Conservation (phyloP, 2,888 invertebrate species). For the Agrilus cyanescens region DNA sequence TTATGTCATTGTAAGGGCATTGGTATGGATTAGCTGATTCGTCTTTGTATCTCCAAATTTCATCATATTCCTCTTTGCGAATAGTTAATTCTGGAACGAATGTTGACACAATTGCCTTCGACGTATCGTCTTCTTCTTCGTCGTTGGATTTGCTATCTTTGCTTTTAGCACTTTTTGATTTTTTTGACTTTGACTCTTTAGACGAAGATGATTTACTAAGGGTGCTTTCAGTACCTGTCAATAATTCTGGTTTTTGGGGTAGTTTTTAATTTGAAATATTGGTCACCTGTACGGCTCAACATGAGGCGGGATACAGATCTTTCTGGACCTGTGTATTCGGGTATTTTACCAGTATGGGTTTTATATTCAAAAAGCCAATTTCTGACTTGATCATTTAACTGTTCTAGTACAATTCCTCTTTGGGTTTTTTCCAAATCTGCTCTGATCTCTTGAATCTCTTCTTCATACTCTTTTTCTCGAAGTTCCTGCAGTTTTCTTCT, state of each 20-base stretch:
- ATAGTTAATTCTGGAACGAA: constrained; percentile 61
- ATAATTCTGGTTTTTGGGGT: not conserved
- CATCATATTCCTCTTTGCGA: constrained; percentile 66
- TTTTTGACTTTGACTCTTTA: constrained; percentile 68
- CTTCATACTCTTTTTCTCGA: constrained; percentile 56
- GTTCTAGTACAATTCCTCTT: constrained; percentile 68
- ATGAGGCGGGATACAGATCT: constrained; percentile 79
- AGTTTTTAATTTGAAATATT: not conserved
- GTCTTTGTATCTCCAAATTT: constrained; percentile 72
- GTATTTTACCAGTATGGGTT: constrained; percentile 72
- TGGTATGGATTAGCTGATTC: constrained; percentile 65
- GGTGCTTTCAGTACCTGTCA: constrained; percentile 62
- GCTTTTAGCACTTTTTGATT: constrained; percentile 50
- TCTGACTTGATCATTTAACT: constrained; percentile 75
- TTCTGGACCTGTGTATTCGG: constrained; percentile 85
- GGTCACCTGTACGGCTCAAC: constrained; percentile 61
- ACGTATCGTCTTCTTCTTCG: constrained; percentile 52
- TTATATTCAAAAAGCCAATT: constrained; percentile 78
- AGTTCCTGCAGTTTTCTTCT: constrained; percentile 56
- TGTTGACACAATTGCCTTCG: constrained; percentile 56
- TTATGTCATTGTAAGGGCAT: constrained; percentile 67
- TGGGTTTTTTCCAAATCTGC: constrained; percentile 58
- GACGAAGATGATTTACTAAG: constrained; percentile 69
- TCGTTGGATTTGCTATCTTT: constrained; percentile 38
- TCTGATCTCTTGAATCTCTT: constrained; percentile 48